Conservation (phyloP, 2,113 vertebrate genomes). For the Gallinago undulata region DNA sequence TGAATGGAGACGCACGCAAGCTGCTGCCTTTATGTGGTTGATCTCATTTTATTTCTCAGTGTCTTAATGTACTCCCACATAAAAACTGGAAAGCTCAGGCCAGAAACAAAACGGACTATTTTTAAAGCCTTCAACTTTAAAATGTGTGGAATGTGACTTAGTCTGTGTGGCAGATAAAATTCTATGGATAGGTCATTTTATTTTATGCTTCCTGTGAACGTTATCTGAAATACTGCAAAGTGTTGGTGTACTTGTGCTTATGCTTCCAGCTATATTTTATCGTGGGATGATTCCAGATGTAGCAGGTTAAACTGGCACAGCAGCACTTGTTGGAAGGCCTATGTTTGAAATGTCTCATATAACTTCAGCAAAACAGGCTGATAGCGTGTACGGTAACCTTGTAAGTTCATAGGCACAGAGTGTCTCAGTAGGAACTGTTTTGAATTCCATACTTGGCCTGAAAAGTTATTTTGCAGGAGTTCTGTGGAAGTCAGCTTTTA, state of each 20-base stretch:
- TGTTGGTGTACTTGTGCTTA: background rate
- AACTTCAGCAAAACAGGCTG: slow-evolving; percentile 68
- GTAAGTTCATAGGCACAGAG: slow-evolving; percentile 57
- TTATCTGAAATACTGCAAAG: background rate
- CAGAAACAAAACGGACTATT: background rate
- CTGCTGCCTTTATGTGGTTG: background rate
- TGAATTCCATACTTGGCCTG: slow-evolving; percentile 66
- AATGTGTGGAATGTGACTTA: background rate
- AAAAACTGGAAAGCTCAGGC: background rate
- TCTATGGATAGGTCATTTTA: background rate
- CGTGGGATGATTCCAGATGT: background rate
- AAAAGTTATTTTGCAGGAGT: slow-evolving; percentile 50
- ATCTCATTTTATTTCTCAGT: background rate
- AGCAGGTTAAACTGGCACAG: slow-evolving; percentile 15
- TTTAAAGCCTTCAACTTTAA: background rate
- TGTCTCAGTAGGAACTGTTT: slow-evolving; percentile 52
- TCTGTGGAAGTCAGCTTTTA: background rate
- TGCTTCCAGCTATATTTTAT: background rate
- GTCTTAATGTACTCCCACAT: background rate
- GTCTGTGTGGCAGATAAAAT: background rate
- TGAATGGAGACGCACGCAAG: background rate
- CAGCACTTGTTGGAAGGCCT: slow-evolving; percentile 18
- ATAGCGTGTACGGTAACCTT: slow-evolving; percentile 52
- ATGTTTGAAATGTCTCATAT: slow-evolving; percentile 76
- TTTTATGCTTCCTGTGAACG: background rate